phyloP scores from a whole-genome alignment of 2,113 vertebrate species.

The Meriones unguiculatus region DNA sequence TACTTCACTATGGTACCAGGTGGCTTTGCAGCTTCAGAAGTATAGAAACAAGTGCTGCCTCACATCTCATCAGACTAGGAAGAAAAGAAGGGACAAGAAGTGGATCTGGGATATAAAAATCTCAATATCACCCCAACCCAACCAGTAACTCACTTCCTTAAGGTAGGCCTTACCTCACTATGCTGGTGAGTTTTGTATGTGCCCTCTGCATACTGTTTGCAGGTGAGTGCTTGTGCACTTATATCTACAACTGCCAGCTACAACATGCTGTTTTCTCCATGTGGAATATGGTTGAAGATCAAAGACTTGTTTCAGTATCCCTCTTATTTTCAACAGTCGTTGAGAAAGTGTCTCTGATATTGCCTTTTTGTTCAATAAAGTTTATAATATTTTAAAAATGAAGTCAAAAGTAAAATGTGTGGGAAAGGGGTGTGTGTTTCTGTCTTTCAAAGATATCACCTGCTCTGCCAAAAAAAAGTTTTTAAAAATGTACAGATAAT shows the following conservation, averaged over 20 bases:
- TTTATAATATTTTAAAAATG: conserved; percentile 27
- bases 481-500: conserved; percentile 58
- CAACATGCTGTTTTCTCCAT: neutral
- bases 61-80: neutral
- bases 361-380: conserved; percentile 35
- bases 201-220: neutral
- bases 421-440: neutral
- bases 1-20: too few relatives aligned
- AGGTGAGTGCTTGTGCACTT: neutral
- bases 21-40: neutral
- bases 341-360: conserved; percentile 52
- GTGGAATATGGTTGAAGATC: conserved; percentile 11
- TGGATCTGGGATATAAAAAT: neutral
- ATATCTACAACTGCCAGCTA: neutral
- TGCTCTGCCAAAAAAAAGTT: conserved; percentile 55
- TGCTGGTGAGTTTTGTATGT: neutral
- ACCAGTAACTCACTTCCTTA: neutral
- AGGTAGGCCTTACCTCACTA: neutral
- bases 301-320: conserved; percentile 28
- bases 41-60: neutral
- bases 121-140: neutral
- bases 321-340: conserved; percentile 18
- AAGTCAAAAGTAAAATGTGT: conserved; percentile 60
- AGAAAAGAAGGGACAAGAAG: neutral
- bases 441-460: conserved; percentile 51